Base-by-base conservation (phyloP, 2,113 vertebrate species). In the Saguinus imperator region DNA sequence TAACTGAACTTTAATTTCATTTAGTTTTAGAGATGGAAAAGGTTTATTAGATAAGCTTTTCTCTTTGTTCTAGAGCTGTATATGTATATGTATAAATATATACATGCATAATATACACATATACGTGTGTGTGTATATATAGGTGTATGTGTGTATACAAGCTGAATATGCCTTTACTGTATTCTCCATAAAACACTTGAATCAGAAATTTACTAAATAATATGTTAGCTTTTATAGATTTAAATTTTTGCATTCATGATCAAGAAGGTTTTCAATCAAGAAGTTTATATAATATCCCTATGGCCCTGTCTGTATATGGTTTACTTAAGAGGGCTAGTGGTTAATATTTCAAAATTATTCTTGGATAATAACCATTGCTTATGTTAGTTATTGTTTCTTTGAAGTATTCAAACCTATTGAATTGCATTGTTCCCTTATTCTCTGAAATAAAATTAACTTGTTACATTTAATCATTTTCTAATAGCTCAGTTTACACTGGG, bases 331-430 rank as follows among this genome's bases (percentile, higher is more conserved):
- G 25, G 14, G 50, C 52, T 70, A 14, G 14, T 68, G 70, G 43
- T 75, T 84, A n/a, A 37, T 82, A 32, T 89, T 97, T 89, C 82
- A 95, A 48, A 95, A 77, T 94, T 86, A 89, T 82, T 79, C 16
- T 95, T 94, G 61, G 64, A 43, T 87, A 64, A 37, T 61, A 89
- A n/a, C 61, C 8, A 32, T 52, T 37, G 50, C 79, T 94, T 85
- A 85, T 48, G 73, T 94, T 88, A 72, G 68, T 81, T 89, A 72
- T 40, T 94, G 5, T 82, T 94, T 89, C 50, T 89, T 96, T 92
- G 81, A 87, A 82, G 29, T 70, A 35, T 84, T 83, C 20, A 82
- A 37, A 27, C 45, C n/a, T 95, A 43, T 1, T 84, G 35, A 90
- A 80, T 79, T 86, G 35, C 12, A 83, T 90, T 79, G 45, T 93